These are phyloP conservation scores for Polietes domitor DNA, from an alignment of 2,888 invertebrate species.

Conservation along the genomic window DNA sequence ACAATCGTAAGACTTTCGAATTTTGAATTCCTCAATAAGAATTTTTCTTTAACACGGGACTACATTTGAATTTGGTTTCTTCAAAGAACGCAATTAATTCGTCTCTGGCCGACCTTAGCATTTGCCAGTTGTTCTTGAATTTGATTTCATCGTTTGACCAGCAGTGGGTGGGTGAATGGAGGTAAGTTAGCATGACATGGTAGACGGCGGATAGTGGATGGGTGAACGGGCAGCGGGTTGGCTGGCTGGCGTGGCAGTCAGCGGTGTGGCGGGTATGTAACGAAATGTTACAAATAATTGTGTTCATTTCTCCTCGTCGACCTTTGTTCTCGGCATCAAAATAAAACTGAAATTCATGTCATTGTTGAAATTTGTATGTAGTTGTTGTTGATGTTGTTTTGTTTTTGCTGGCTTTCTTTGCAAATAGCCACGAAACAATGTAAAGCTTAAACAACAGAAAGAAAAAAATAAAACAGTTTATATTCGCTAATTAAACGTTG, in stretches of 20 bases:
- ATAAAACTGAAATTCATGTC: constrained; percentile 20
- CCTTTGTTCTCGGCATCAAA: constrained; percentile 20
- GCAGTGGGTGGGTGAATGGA: background rate
- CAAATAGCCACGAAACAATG: constrained; percentile 1
- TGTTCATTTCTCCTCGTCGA: constrained; percentile 4
- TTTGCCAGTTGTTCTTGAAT: background rate
- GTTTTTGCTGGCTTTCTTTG: constrained; percentile 5
- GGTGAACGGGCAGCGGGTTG: background rate
- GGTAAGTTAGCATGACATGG: background rate
- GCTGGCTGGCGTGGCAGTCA: background rate
- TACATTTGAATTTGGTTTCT: too few relatives aligned
- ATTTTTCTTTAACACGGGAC: too few relatives aligned
- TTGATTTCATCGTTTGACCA: background rate
- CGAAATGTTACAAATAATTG: constrained; percentile 35
- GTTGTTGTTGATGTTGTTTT: background rate
- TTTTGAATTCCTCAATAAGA: too few relatives aligned
- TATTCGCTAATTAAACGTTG: constrained; percentile 33
- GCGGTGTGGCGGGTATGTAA: background rate
- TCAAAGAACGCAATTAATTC: background rate
- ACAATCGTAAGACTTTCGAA: too few relatives aligned
- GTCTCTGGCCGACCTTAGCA: background rate
- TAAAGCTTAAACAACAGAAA: constrained; percentile 6
- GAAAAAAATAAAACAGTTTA: background rate
- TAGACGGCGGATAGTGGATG: background rate
- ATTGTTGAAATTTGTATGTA: constrained; percentile 8